These are phyloP conservation scores for Poecilia picta DNA, from an alignment of 2,797 vertebrate genomes.

Conservation along the genomic window DNA sequence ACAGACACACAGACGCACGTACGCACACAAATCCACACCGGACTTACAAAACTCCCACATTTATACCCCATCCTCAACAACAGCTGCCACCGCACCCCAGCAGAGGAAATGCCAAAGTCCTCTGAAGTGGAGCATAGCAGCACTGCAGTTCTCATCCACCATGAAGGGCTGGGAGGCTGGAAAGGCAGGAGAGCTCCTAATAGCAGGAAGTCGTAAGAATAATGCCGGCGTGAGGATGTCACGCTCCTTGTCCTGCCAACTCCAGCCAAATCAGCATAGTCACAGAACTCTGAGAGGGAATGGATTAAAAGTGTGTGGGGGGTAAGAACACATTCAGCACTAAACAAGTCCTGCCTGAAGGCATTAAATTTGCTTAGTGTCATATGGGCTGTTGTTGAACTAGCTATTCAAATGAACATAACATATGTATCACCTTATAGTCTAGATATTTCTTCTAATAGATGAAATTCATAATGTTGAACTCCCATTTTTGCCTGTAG, in stretches of 20 bases:
- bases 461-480: not conserved
- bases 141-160: constrained; percentile 62
- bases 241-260: constrained; percentile 42
- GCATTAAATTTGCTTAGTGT: not conserved
- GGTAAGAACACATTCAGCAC: not conserved
- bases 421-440: not conserved
- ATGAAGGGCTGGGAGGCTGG: constrained; percentile 38
- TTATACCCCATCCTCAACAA: constrained; percentile 61
- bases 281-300: not conserved
- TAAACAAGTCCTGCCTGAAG: not conserved
- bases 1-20: constrained; percentile 16
- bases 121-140: constrained; percentile 75
- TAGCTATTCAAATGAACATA: not conserved
- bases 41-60: constrained; percentile 64
- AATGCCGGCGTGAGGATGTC: constrained; percentile 64
- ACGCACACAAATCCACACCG: constrained; percentile 40
- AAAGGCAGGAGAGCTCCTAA: constrained; percentile 69
- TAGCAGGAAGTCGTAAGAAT: constrained; percentile 79
- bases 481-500: not conserved
- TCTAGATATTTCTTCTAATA: not conserved
- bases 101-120: constrained; percentile 79
- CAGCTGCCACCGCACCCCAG: constrained; percentile 69
- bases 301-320: not conserved
- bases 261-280: constrained; percentile 24
- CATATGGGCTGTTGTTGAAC: not conserved